Evolutionary conservation across 2,888 invertebrate genomes (phyloP).

Genomic region (Cantharis flavilabris): DNA sequence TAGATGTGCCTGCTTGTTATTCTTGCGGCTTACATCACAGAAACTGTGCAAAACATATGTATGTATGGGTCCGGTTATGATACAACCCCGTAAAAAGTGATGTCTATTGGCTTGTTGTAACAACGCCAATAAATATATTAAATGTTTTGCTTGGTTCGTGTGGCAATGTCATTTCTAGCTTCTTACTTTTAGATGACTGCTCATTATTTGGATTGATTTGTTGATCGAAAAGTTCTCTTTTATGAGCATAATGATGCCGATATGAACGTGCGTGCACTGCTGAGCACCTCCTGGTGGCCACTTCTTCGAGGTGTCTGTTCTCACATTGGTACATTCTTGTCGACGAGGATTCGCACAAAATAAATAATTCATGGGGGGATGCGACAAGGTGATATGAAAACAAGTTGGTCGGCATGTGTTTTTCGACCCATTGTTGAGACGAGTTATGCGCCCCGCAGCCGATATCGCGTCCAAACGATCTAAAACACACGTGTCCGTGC

Average conservation of each 20-base stretch:
- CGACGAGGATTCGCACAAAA: constrained; percentile 44
- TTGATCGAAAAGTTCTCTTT: constrained; percentile 27
- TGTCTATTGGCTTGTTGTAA: constrained; percentile 40
- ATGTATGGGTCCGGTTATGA: constrained; percentile 40
- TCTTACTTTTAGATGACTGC: constrained; percentile 31
- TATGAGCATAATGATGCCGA: constrained; percentile 34
- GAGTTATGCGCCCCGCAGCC: constrained; percentile 52
- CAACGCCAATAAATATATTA: constrained; percentile 46
- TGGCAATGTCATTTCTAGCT: constrained; percentile 25
- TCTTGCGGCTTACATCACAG: constrained; percentile 38
- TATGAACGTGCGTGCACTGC: constrained; percentile 29
- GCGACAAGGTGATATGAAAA: constrained; percentile 52
- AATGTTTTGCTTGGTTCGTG: constrained; percentile 40
- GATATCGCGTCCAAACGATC: constrained; percentile 51
- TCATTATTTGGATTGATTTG: constrained; percentile 38
- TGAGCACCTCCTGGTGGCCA: constrained; percentile 37
- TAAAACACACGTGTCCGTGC: constrained; percentile 48
- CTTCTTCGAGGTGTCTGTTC: constrained; percentile 42
- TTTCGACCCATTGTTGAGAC: constrained; percentile 52
- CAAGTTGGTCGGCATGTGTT: constrained; percentile 52
- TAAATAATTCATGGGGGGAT: constrained; percentile 53
- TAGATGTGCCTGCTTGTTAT: constrained; percentile 42
- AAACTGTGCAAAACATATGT: constrained; percentile 41
- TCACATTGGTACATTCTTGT: constrained; percentile 42
- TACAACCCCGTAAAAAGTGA: constrained; percentile 41